These are phyloP conservation scores for Bedellia somnulentella DNA, from an alignment of 2,888 invertebrate species.

Conservation along the genomic window DNA sequence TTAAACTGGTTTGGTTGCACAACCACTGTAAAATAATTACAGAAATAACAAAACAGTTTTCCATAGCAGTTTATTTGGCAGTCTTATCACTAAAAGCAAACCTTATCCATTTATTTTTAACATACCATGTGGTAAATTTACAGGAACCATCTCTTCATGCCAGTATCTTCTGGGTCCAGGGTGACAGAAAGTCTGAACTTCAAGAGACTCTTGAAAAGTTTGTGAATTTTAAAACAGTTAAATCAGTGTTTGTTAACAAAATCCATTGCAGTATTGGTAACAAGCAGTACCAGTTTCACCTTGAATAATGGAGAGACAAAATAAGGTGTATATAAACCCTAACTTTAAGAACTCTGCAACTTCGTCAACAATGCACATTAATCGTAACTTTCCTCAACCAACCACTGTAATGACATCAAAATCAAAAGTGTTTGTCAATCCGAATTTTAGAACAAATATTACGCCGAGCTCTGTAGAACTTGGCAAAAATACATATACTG, in stretches of 20 bases:
- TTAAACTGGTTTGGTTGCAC: no score
- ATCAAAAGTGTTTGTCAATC: conserved; percentile 48
- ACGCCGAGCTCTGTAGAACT: no score
- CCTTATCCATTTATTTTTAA: no score
- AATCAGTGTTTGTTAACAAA: conserved; percentile 49
- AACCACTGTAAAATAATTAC: not conserved
- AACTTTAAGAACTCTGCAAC: conserved; percentile 25
- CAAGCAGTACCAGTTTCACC: conserved; percentile 65
- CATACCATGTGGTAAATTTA: no score
- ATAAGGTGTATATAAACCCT: conserved; percentile 43
- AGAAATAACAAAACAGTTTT: no score
- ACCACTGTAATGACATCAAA: no score
- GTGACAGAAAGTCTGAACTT: conserved; percentile 62
- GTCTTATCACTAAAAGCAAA: no score
- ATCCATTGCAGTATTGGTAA: conserved; percentile 76
- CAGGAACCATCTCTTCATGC: conserved; percentile 84
- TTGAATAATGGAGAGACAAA: conserved; percentile 18
- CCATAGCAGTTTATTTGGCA: no score
- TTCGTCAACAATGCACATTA: conserved; percentile 18
- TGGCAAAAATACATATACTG: no score
- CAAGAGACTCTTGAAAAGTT: conserved; percentile 24
- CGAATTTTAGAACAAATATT: conserved; percentile 38
- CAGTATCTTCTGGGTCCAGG: conserved; percentile 79
- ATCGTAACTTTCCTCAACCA: conserved; percentile 3
- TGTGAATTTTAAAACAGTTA: conserved; percentile 50